Evolutionary conservation across 2,888 invertebrate genomes (phyloP).

Genomic region (Cloeon dipterum): DNA sequence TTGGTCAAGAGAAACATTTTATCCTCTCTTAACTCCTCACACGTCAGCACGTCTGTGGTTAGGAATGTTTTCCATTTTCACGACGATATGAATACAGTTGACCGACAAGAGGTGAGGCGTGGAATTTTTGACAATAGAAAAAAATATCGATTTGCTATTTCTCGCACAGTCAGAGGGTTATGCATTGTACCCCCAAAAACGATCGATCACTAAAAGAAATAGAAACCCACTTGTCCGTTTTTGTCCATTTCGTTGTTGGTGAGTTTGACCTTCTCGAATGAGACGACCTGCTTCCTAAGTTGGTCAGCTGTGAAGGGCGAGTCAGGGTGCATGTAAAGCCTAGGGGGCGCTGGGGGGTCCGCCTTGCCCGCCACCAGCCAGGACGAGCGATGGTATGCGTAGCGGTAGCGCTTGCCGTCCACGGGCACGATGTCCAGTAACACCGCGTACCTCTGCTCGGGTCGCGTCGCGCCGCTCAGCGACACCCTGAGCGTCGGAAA

Average conservation of each 20-base stretch:
- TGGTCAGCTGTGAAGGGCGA: slow-evolving; percentile 60
- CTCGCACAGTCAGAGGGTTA: too few relatives aligned
- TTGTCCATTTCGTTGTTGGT: slow-evolving; percentile 68
- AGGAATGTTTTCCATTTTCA: too few relatives aligned
- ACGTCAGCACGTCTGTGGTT: too few relatives aligned
- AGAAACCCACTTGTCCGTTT: slow-evolving; percentile 49
- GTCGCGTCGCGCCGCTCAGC: slow-evolving; percentile 33
- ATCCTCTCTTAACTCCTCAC: too few relatives aligned
- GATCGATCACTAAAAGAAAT: too few relatives aligned
- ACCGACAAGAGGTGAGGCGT: too few relatives aligned
- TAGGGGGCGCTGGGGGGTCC: slow-evolving; percentile 45
- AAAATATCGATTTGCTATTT: too few relatives aligned
- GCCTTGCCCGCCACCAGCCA: slow-evolving; percentile 68
- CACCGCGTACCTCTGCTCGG: slow-evolving; percentile 38
- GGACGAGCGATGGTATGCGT: slow-evolving; percentile 61
- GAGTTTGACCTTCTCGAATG: slow-evolving; percentile 63
- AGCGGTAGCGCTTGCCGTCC: slow-evolving; percentile 54
- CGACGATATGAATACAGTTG: too few relatives aligned
- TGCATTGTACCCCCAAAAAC: too few relatives aligned
- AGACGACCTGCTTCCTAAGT: slow-evolving; percentile 51
- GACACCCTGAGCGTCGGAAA: slow-evolving; percentile 57
- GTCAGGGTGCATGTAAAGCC: slow-evolving; percentile 57
- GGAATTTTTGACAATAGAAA: too few relatives aligned
- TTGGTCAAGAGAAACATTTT: too few relatives aligned
- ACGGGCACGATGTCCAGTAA: slow-evolving; percentile 60